Conservation (phyloP, 2,113 vertebrate species). For the Semicossyphus pulcher region DNA sequence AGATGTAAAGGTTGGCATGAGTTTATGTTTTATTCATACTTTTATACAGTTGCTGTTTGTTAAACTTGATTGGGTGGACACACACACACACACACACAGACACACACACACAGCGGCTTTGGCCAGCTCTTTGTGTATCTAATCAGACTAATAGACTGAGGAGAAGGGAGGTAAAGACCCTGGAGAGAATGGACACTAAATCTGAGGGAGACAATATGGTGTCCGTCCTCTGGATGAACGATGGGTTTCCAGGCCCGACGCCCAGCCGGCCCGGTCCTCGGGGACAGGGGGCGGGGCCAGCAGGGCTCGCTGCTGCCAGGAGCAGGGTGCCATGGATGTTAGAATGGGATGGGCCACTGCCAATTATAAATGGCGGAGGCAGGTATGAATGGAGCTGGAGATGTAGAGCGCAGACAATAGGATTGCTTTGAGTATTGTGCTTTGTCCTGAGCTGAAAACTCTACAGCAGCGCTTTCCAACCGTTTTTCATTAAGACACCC, state of each 20-base stretch:
- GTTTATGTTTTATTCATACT: constrained; percentile 67
- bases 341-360: constrained; percentile 29
- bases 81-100: constrained; percentile 25
- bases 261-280: constrained; percentile 57
- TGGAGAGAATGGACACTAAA: constrained; percentile 77
- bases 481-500: too few relatives aligned
- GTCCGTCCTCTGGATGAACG: constrained; percentile 75
- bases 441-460: background rate
- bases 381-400: constrained; percentile 36
- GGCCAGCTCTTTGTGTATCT: constrained; percentile 70
- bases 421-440: background rate
- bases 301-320: constrained; percentile 44
- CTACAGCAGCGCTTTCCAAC: background rate
- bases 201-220: constrained; percentile 82
- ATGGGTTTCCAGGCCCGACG: constrained; percentile 71
- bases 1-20: constrained; percentile 60
- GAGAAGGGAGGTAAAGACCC: constrained; percentile 72
- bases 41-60: constrained; percentile 58
- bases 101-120: constrained; percentile 33
- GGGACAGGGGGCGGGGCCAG: constrained; percentile 51
- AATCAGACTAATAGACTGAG: constrained; percentile 82
- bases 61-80: constrained; percentile 54
- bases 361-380: constrained; percentile 28
- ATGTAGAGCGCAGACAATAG: background rate
- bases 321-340: constrained; percentile 22